Conservation (phyloP, 1,140 invertebrate genomes). For the Caenorhabditis remanei region DNA sequence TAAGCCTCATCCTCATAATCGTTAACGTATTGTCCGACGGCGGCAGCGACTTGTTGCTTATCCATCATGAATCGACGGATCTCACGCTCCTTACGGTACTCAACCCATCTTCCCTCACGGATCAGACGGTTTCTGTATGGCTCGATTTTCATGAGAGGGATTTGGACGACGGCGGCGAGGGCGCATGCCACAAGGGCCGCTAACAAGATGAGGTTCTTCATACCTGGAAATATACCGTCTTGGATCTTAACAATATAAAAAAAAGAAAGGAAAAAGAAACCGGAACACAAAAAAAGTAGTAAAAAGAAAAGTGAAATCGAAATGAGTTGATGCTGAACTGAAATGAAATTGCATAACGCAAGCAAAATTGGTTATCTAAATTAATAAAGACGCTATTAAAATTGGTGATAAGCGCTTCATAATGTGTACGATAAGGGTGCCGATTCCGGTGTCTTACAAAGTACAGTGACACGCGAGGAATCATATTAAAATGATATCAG, state of each 20-base stretch:
- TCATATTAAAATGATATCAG: slow-evolving; percentile 19
- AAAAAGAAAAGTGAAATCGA: not conserved
- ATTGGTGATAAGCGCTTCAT: not conserved
- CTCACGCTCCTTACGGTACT: slow-evolving; percentile 55
- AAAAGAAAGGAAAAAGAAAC: not conserved
- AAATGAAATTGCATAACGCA: slow-evolving; percentile 25
- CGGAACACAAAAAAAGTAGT: not conserved
- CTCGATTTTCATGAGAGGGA: slow-evolving; percentile 31
- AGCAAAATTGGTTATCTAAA: slow-evolving; percentile 17
- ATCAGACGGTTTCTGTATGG: slow-evolving; percentile 48
- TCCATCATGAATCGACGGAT: slow-evolving; percentile 44
- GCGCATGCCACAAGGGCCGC: slow-evolving; percentile 56
- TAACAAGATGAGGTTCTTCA: slow-evolving; percentile 63
- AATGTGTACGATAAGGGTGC: slow-evolving; percentile 19
- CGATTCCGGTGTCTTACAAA: slow-evolving; percentile 32
- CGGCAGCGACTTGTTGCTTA: not conserved
- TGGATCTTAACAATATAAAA: not conserved
- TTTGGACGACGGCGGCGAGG: slow-evolving; percentile 40
- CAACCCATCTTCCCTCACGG: slow-evolving; percentile 51
- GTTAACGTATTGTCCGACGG: slow-evolving; percentile 61
- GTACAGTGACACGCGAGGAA: not conserved
- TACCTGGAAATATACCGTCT: slow-evolving; percentile 46
- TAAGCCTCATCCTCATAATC: slow-evolving; percentile 64
- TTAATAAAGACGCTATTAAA: slow-evolving; percentile 16
- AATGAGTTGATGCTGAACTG: slow-evolving; percentile 52